Evolutionary conservation across 2,113 vertebrate genomes (phyloP).

Genomic region (Pan paniscus): DNA sequence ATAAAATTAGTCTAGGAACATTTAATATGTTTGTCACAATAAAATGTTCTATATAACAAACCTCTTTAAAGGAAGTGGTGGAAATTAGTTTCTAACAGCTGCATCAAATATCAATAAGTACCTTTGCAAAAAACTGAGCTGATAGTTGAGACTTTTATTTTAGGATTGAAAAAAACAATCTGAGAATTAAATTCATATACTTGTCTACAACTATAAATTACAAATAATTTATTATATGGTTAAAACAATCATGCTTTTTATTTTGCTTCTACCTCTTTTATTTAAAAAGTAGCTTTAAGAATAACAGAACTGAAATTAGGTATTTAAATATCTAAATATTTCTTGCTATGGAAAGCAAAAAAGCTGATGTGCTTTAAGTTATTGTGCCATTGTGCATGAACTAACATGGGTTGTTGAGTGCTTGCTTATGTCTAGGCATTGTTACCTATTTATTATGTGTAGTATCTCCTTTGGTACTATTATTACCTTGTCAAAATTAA

Average conservation of each 20-base stretch:
- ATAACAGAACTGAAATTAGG: conserved; percentile 31
- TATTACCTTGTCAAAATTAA: neutral
- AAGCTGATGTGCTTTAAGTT: neutral
- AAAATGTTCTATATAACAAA: neutral
- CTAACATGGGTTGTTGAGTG: too few species aligned
- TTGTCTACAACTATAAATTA: conserved; percentile 63
- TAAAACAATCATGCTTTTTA: conserved; percentile 71
- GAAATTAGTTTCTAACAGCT: neutral
- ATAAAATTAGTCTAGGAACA: conserved; percentile 33
- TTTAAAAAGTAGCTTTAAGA: conserved; percentile 72
- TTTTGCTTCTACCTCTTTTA: conserved; percentile 76
- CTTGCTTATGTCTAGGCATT: neutral
- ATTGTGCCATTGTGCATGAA: neutral
- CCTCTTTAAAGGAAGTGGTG: neutral
- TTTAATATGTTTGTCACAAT: neutral
- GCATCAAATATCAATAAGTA: neutral
- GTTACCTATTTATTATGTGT: neutral
- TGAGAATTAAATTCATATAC: conserved; percentile 56
- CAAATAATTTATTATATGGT: conserved; percentile 74
- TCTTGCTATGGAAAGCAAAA: neutral
- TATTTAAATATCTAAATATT: neutral
- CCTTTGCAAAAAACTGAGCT: neutral
- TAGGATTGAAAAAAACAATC: neutral
- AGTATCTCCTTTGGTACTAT: neutral
- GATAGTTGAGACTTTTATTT: neutral